Evolutionary conservation across 2,888 invertebrate genomes (phyloP).

Genomic region (Blastobasis lacticolella): DNA sequence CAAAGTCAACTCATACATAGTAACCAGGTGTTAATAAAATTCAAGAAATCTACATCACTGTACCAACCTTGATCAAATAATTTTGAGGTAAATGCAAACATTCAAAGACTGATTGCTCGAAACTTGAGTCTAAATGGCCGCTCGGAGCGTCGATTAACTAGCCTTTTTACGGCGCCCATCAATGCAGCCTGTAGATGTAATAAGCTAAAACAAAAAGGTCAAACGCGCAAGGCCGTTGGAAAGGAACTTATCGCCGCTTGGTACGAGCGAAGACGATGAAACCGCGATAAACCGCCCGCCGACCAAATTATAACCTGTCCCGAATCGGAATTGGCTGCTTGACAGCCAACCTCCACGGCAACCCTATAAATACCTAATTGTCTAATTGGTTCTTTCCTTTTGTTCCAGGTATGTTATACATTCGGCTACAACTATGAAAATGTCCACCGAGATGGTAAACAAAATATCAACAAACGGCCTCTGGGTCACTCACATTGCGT

Average conservation of each 20-base stretch:
- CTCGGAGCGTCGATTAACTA: neutral
- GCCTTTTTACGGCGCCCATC: neutral
- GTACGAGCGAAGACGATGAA: slow-evolving; percentile 52
- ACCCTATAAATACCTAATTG: neutral
- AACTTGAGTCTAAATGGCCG: neutral
- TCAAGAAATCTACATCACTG: no score
- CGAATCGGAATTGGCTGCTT: slow-evolving; percentile 23
- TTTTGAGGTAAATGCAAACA: no score
- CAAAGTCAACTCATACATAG: no score
- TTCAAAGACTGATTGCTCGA: no score
- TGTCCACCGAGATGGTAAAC: neutral
- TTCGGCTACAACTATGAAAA: slow-evolving; percentile 1
- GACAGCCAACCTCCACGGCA: slow-evolving; percentile 8
- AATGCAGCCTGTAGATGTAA: slow-evolving; percentile 16
- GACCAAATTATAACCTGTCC: slow-evolving; percentile 41
- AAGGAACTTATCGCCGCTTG: slow-evolving; percentile 56
- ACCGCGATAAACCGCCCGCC: slow-evolving; percentile 50
- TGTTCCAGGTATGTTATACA: slow-evolving; percentile 26
- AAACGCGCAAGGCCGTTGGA: slow-evolving; percentile 58
- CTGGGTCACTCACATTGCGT: neutral
- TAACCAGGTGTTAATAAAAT: no score
- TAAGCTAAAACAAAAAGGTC: slow-evolving; percentile 56
- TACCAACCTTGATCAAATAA: no score
- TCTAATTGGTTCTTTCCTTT: slow-evolving; percentile 15
- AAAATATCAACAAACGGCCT: neutral